phyloP scores from a whole-genome alignment of 2,888 invertebrate genomes.

The Galerucella pusilla region DNA sequence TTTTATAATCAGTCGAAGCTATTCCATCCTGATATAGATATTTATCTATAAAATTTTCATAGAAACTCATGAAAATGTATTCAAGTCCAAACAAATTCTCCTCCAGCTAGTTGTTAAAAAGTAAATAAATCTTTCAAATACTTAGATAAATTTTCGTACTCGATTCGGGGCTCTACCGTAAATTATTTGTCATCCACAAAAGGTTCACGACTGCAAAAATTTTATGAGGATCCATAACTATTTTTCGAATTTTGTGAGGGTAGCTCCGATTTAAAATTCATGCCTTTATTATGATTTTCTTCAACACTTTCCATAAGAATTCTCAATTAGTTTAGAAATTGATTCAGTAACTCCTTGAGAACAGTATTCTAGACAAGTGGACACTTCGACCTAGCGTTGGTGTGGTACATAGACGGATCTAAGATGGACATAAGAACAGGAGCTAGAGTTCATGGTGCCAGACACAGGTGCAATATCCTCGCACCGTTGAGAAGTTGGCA shows the following conservation, averaged over 20 bases:
- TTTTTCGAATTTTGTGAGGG: neutral
- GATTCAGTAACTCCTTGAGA: too few species aligned
- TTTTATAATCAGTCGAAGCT: neutral
- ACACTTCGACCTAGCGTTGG: too few species aligned
- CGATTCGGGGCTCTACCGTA: neutral
- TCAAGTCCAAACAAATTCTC: conserved; percentile 17
- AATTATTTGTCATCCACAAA: conserved; percentile 24
- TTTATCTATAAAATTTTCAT: conserved; percentile 28
- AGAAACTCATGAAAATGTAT: conserved; percentile 23
- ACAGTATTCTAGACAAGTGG: too few species aligned
- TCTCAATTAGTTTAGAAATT: too few species aligned
- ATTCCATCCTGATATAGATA: neutral
- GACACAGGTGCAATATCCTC: too few species aligned
- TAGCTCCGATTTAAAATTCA: neutral
- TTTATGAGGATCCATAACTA: conserved; percentile 4
- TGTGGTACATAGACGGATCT: too few species aligned
- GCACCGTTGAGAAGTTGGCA: too few species aligned
- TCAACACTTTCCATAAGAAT: too few species aligned
- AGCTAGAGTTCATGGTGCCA: too few species aligned
- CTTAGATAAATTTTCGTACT: conserved; percentile 8
- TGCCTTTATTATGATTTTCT: too few species aligned
- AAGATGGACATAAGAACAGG: too few species aligned
- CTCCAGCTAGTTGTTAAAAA: conserved; percentile 23
- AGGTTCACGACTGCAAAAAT: conserved; percentile 16
- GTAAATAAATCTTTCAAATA: conserved; percentile 27